These are phyloP conservation scores for Caenorhabditis plicata DNA, from an alignment of 2,888 invertebrate species.

Conservation along the genomic window DNA sequence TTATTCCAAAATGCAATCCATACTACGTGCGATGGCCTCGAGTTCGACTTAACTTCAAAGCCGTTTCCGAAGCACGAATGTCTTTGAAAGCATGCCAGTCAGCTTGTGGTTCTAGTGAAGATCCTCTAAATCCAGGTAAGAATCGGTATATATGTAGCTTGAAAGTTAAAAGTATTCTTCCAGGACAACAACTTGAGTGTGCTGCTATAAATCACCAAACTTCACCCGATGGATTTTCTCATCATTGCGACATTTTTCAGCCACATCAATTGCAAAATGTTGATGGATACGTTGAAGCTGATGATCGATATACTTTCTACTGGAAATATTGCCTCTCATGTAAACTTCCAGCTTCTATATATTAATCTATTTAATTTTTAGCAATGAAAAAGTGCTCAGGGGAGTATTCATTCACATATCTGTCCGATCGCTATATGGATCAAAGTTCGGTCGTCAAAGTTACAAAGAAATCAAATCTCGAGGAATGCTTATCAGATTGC, in stretches of 20 bases:
- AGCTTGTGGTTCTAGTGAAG: constrained; percentile 58
- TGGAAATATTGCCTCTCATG: constrained; percentile 65
- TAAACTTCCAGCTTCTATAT: constrained; percentile 4
- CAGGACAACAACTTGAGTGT: constrained; percentile 50
- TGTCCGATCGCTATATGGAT: constrained; percentile 65
- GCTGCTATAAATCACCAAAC: constrained; percentile 64
- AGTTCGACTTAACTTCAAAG: constrained; percentile 57
- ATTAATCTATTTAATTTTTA: constrained; percentile 32
- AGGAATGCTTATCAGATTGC: constrained; percentile 63
- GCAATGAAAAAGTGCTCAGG: constrained; percentile 58
- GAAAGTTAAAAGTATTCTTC: neutral
- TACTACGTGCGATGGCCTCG: constrained; percentile 65
- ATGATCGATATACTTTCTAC: constrained; percentile 65
- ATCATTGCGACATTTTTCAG: constrained; percentile 65
- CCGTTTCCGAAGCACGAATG: constrained; percentile 54
- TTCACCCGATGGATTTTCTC: constrained; percentile 53
- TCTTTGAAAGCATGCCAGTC: constrained; percentile 51
- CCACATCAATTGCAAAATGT: constrained; percentile 59
- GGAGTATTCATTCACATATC: constrained; percentile 64
- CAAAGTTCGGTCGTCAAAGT: constrained; percentile 44
- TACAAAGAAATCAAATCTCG: constrained; percentile 44
- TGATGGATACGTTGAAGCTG: constrained; percentile 65
- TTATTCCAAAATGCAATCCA: constrained; percentile 45
- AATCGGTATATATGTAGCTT: neutral
- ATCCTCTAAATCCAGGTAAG: constrained; percentile 51